Evolutionary conservation across 2,888 invertebrate genomes (phyloP).

Genomic region (Cenopis cana): DNA sequence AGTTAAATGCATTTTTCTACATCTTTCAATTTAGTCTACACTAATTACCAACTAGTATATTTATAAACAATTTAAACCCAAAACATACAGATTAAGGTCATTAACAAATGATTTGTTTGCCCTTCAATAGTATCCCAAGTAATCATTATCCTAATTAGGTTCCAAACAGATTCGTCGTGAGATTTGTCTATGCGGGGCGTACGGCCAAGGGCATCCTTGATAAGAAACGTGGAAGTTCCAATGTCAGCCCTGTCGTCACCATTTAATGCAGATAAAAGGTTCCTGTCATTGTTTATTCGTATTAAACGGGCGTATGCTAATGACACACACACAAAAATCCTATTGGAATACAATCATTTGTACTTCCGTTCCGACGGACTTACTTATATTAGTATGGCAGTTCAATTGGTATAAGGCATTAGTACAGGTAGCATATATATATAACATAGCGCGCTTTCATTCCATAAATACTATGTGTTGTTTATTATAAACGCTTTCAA

Average conservation of each 20-base stretch:
- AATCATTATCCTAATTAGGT: slow-evolving; percentile 16
- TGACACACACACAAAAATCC: slow-evolving; percentile 14
- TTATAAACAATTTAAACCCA: not conserved
- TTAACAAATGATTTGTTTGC: slow-evolving; percentile 12
- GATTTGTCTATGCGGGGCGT: not conserved
- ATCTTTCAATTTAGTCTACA: not conserved
- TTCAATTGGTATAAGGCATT: slow-evolving; percentile 1
- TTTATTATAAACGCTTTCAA: slow-evolving; percentile 20
- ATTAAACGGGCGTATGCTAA: slow-evolving; percentile 30
- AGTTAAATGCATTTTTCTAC: not conserved
- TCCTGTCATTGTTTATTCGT: slow-evolving; percentile 20
- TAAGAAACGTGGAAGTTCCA: slow-evolving; percentile 30
- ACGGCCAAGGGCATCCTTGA: slow-evolving; percentile 31
- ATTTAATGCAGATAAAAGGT: slow-evolving; percentile 26
- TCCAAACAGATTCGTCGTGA: not conserved
- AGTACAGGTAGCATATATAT: not conserved
- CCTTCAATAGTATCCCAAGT: not conserved
- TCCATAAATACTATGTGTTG: not conserved
- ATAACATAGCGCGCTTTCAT: not conserved
- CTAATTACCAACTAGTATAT: not conserved
- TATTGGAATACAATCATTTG: slow-evolving; percentile 41
- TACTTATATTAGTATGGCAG: not conserved
- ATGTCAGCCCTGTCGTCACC: slow-evolving; percentile 39
- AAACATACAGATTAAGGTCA: slow-evolving; percentile 7
- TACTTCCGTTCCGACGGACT: slow-evolving; percentile 29